Evolutionary conservation across 2,888 invertebrate genomes (phyloP).

Genomic region (Rhagium mordax): DNA sequence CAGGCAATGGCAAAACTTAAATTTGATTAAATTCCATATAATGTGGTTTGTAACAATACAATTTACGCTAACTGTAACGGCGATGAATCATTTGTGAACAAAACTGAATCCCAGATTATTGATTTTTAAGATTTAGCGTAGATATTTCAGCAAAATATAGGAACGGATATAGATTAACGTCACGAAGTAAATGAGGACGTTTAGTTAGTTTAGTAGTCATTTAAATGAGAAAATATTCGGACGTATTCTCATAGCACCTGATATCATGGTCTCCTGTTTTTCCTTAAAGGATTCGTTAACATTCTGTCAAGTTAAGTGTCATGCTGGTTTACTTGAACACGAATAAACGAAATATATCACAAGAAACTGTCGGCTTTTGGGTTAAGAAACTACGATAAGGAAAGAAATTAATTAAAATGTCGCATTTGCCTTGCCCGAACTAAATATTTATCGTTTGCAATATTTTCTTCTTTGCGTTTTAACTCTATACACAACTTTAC

Average conservation of each 20-base stretch:
- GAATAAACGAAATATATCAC: conserved; percentile 62
- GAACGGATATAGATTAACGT: no score
- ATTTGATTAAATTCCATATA: no score
- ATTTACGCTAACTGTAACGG: no score
- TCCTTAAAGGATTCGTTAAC: conserved; percentile 54
- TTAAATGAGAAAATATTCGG: neutral
- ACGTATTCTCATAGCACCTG: conserved; percentile 37
- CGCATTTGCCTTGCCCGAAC: conserved; percentile 54
- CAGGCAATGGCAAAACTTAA: no score
- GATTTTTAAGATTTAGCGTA: no score
- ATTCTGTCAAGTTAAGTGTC: conserved; percentile 57
- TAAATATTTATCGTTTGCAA: conserved; percentile 57
- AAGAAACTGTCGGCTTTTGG: conserved; percentile 55
- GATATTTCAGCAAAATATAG: no score
- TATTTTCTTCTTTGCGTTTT: conserved; percentile 49
- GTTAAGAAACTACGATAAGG: conserved; percentile 60
- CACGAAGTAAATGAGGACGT: no score
- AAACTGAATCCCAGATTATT: no score
- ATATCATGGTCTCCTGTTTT: conserved; percentile 39
- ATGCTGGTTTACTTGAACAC: conserved; percentile 56
- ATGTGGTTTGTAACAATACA: no score
- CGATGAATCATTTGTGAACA: no score
- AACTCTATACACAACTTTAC: conserved; percentile 31
- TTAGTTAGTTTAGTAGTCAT: no score
- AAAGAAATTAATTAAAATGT: conserved; percentile 62